Evolutionary conservation across 1,140 invertebrate species (phyloP).

Genomic region (Monochamus saltuarius): DNA sequence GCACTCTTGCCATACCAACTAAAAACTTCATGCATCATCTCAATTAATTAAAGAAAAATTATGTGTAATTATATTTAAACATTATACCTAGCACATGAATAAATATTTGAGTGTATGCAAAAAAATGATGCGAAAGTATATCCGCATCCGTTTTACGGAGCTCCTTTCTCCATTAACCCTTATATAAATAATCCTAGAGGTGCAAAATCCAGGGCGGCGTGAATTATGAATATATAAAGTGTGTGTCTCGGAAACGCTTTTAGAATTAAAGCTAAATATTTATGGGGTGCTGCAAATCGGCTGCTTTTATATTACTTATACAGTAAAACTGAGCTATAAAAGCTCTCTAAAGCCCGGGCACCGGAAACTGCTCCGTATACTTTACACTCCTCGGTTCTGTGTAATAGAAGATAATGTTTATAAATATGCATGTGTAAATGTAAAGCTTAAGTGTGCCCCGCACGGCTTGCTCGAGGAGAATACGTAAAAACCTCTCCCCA

Average conservation of each 20-base stretch:
- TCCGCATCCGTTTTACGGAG: too few relatives aligned
- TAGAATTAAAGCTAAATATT: constrained; percentile 53
- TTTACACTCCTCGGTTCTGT: constrained; percentile 47
- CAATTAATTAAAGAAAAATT: too few relatives aligned
- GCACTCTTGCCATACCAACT: too few relatives aligned
- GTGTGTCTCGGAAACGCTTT: constrained; percentile 51
- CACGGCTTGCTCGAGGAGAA: constrained; percentile 37
- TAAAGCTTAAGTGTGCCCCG: constrained; percentile 43
- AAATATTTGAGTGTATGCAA: too few relatives aligned
- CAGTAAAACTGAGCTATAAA: constrained; percentile 53
- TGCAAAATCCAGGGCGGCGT: constrained; percentile 21
- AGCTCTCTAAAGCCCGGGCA: constrained; percentile 48
- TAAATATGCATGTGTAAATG: constrained; percentile 53
- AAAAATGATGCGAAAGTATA: too few relatives aligned
- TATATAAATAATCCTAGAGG: constrained; percentile 6
- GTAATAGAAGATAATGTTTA: constrained; percentile 53
- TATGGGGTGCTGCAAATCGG: constrained; percentile 52
- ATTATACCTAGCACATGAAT: too few relatives aligned
- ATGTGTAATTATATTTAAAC: too few relatives aligned
- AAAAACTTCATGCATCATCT: too few relatives aligned
- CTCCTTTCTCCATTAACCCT: too few relatives aligned
- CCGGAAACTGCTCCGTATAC: constrained; percentile 45
- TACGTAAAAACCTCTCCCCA: constrained; percentile 35
- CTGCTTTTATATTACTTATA: constrained; percentile 53
- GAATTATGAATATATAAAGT: constrained; percentile 48